A percentile compares a stretch with the other conserved stretches of the same genome.
Conservation (phyloP, 2,797 vertebrate genomes). For the Margarornis squamiger region DNA sequence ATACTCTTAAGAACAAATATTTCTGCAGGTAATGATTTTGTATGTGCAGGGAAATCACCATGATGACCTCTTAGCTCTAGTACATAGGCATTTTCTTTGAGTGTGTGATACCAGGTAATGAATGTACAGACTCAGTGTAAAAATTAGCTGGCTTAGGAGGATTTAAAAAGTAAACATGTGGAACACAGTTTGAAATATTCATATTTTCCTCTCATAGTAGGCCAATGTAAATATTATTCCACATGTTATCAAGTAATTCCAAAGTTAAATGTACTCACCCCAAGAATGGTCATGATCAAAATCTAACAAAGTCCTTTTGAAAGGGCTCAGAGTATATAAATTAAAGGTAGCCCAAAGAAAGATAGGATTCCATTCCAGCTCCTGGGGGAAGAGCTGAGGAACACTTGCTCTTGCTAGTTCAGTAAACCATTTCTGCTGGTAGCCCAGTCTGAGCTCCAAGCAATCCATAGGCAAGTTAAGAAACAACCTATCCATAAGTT, state of each 20-base stretch:
- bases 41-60: slow-evolving; percentile 1
- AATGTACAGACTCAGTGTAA: slow-evolving; percentile 47
- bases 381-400: neutral
- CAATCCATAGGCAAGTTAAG: neutral
- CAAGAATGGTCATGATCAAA: slow-evolving; percentile 55
- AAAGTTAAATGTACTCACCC: slow-evolving; percentile 56
- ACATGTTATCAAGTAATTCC: slow-evolving; percentile 73
- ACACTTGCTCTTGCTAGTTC: neutral
- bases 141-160: slow-evolving; percentile 70
- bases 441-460: neutral
- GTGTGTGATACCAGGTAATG: slow-evolving; percentile 38
- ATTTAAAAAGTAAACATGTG: slow-evolving; percentile 72
- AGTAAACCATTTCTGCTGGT: neutral
- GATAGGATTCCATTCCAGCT: neutral
- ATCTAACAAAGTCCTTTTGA: slow-evolving; percentile 32
- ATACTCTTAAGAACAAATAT: slow-evolving; percentile 3
- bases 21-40: slow-evolving; percentile 4
- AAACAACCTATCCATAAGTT: neutral
- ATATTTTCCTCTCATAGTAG: slow-evolving; percentile 61
- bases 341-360: slow-evolving; percentile 18
- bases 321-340: slow-evolving; percentile 4
- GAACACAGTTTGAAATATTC: slow-evolving; percentile 70
- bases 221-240: slow-evolving; percentile 74
- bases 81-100: slow-evolving; percentile 28
- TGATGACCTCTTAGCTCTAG: slow-evolving; percentile 27